Evolutionary conservation across 2,888 invertebrate genomes (phyloP), one percentile per base, ranked within the genome.

Genomic region (Orchesella flavescens): DNA sequence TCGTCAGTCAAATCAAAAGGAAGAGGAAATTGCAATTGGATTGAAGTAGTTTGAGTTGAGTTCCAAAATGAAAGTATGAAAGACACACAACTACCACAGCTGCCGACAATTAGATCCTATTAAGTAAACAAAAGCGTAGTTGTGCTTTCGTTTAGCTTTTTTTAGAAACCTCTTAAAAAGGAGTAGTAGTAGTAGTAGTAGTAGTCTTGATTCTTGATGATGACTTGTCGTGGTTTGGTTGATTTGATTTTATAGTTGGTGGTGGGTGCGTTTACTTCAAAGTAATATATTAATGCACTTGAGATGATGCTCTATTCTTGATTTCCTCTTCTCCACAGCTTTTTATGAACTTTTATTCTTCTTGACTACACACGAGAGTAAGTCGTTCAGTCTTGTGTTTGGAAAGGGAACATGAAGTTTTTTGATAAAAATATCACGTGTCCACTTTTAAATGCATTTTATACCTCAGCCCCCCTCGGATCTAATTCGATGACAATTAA

Each of bases 211-310:
- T 59, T 21, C 17, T 23, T 59, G 19, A 5, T 55, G 9, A 55
- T 9, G n/a, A 55, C 55, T 55, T 55, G 15, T 59, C 21, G 21
- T n/a, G n/a, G n/a, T 23, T 24, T 24, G 12, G 19, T 61, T 24
- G 17, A 61, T 15, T 24, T 24, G n/a, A 49, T 49, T 49, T 34
- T 2, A 4, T 34, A 7, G 34, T 34, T 34, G 34, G 34, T 34
- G 34, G 34, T 34, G 34, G 34, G 34, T 34, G 34, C 34, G 34
- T 34, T 34, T 34, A 34, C 34, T 34, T 34, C 34, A 34, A 34
- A 34, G 34, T 34, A 57, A 61, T 61, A 61, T 24, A 61, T 61
- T 61, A 24, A 61, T 23, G 61, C 24, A 61, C 21, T 17, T 19
- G 21, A 19, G 57, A 53, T 53, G 53, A n/a, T 53, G 53, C 53